Conservation (phyloP, 2,888 invertebrate species). For the Drosophila flavopinicola region DNA sequence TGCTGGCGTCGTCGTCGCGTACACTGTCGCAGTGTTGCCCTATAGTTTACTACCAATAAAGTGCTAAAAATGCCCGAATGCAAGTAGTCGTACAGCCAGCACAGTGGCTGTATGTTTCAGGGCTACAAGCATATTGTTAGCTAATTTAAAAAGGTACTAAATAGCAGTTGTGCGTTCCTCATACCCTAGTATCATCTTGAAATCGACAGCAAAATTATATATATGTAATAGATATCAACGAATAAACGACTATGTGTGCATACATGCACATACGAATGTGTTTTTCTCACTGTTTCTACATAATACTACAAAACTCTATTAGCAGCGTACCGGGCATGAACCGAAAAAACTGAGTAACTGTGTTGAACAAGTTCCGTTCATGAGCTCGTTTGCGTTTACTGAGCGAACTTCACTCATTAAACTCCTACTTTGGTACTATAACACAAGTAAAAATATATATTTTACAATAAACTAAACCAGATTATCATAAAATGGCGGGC, state of each 20-base stretch:
- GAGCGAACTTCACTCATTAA: slow-evolving; percentile 15
- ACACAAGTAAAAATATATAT: background rate
- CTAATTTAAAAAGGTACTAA: background rate
- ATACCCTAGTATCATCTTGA: no score
- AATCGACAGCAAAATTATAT: no score
- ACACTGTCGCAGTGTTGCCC: slow-evolving; percentile 41
- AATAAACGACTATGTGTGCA: no score
- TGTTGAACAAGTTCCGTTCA: slow-evolving; percentile 6
- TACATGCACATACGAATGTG: no score
- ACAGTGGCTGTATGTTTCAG: slow-evolving; percentile 21
- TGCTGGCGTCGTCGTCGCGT: slow-evolving; percentile 56
- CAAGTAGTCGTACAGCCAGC: slow-evolving; percentile 40
- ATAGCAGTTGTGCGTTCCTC: background rate
- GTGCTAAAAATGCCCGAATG: slow-evolving; percentile 34
- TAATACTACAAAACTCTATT: no score
- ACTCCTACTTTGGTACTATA: slow-evolving; percentile 1
- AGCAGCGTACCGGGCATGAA: no score
- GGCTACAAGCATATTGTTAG: slow-evolving; percentile 12
- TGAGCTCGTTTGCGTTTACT: slow-evolving; percentile 4
- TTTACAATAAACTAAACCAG: background rate
- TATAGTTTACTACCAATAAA: slow-evolving; percentile 2
- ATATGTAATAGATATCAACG: no score
- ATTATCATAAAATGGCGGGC: slow-evolving; percentile 88
- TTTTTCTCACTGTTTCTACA: no score
- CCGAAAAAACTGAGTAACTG: no score